Percentiles rank a stretch among this genome's conserved stretches.
These are phyloP conservation scores for Homarus americanus DNA, from an alignment of 1,140 invertebrate species.

Conservation along the genomic window DNA sequence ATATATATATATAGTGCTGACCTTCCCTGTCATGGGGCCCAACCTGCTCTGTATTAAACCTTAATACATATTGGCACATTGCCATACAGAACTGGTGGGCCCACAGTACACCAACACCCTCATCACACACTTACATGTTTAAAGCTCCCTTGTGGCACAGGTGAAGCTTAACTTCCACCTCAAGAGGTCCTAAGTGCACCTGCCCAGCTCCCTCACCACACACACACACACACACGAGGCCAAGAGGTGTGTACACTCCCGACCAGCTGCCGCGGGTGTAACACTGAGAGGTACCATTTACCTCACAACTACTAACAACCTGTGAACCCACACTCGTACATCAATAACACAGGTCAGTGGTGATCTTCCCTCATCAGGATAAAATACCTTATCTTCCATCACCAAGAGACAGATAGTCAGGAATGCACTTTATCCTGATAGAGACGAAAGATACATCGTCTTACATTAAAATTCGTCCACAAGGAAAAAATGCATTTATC, in stretches of 20 bases:
- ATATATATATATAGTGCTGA: neutral
- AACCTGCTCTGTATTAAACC: neutral
- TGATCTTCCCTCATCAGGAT: no score
- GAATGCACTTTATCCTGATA: no score
- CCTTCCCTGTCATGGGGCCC: neutral
- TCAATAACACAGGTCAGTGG: no score
- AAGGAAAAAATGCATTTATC: neutral
- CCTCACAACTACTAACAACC: neutral
- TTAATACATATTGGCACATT: neutral
- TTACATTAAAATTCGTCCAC: neutral
- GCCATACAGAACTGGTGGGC: neutral
- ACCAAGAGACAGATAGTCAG: no score
- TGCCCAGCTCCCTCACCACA: no score
- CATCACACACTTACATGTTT: neutral
- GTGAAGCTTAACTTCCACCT: neutral
- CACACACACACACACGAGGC: no score
- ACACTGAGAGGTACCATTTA: neutral
- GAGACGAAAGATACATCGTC: no score
- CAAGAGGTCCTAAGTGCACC: neutral
- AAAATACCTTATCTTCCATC: no score
- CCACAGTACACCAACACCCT: neutral
- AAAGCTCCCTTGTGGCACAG: neutral
- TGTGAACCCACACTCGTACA: neutral
- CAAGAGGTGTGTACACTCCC: constrained; percentile 1
- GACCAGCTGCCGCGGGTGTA: neutral